Evolutionary conservation across 2,797 vertebrate genomes (phyloP).

Genomic region (Takifugu ocellatus): DNA sequence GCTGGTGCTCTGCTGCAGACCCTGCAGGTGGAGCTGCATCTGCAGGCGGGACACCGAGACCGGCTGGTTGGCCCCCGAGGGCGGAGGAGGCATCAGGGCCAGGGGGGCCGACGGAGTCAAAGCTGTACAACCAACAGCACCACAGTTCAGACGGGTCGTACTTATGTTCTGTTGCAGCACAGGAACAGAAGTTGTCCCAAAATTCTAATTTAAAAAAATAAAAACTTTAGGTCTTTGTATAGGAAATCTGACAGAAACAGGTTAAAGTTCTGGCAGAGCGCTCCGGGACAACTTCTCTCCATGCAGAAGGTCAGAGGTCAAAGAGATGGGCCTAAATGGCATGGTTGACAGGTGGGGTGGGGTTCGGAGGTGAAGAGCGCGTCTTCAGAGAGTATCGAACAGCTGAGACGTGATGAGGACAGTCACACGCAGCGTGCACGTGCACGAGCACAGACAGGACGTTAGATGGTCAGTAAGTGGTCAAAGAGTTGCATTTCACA

Average conservation of each 20-base stretch:
- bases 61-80: conserved; percentile 78
- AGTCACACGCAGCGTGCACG: conserved; percentile 54
- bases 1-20: conserved; percentile 89
- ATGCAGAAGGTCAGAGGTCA: conserved; percentile 27
- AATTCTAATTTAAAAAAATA: background rate
- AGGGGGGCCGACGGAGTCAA: conserved; percentile 80
- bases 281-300: conserved; percentile 47
- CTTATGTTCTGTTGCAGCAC: background rate
- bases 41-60: conserved; percentile 85
- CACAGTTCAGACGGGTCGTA: background rate
- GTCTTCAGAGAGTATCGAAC: conserved; percentile 17
- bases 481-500: conserved; percentile 41
- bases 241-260: background rate
- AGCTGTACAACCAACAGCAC: conserved; percentile 57
- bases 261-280: conserved; percentile 7
- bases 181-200: conserved; percentile 45
- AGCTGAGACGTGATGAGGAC: conserved; percentile 38
- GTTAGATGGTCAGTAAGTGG: conserved; percentile 23
- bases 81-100: conserved; percentile 84
- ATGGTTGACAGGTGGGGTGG: conserved; percentile 12
- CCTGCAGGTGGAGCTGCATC: conserved; percentile 93
- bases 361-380: background rate
- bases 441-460: conserved; percentile 9
- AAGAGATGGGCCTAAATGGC: conserved; percentile 25
- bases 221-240: background rate